phyloP scores from a whole-genome alignment of 35 echinoderm and acorn worm genomes.

The Ptychodera flava region DNA sequence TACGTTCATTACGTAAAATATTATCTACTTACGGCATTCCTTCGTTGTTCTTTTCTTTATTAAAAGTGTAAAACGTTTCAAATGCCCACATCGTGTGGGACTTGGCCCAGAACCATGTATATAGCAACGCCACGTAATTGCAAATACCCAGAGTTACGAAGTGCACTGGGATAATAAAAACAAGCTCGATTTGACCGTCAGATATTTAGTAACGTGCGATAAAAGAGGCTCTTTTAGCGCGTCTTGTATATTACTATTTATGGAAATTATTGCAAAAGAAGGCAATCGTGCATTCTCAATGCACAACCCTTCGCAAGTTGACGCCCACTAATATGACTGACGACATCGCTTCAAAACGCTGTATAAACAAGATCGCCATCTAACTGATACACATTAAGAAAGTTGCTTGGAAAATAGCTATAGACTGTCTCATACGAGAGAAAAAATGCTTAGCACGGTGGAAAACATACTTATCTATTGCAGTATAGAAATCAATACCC shows the following conservation, averaged over 20 bases:
- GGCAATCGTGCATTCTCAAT: not conserved
- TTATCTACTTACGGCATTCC: too few species aligned
- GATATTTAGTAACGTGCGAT: too few species aligned
- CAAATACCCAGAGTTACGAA: too few species aligned
- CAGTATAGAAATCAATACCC: not conserved
- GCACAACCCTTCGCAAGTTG: not conserved
- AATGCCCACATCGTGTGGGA: too few species aligned
- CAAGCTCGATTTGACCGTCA: too few species aligned
- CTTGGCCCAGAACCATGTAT: too few species aligned
- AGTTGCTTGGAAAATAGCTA: not conserved
- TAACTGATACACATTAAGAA: not conserved
- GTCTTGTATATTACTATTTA: not conserved
- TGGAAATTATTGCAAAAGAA: not conserved
- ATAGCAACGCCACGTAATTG: too few species aligned
- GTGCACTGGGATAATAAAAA: too few species aligned
- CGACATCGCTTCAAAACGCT: not conserved
- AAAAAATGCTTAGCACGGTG: not conserved
- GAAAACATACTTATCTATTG: not conserved
- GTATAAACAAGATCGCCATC: not conserved
- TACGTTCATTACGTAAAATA: too few species aligned
- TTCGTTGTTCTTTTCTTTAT: too few species aligned
- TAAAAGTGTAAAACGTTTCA: too few species aligned
- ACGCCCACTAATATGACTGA: not conserved
- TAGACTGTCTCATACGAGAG: not conserved
- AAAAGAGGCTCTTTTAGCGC: too few species aligned